Percentiles rank a stretch among this genome's conserved stretches.
Conservation (phyloP, 2,113 vertebrate species). For the Platichthys flesus region DNA sequence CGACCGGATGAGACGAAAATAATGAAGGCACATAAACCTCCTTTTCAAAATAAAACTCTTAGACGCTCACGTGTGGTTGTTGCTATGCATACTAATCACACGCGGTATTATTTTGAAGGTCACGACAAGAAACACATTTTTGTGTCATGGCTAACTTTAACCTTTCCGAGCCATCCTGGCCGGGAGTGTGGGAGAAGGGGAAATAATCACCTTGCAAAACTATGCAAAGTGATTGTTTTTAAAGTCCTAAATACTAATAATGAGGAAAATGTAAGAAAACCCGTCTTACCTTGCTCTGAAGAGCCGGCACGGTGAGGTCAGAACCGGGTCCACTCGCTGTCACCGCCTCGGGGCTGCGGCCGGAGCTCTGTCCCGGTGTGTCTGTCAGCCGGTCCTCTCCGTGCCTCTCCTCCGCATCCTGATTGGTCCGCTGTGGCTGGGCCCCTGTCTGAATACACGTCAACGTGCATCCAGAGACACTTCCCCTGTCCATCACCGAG, state of each 20-base stretch:
- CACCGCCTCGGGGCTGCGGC: slow-evolving; percentile 46
- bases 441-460: slow-evolving; percentile 48
- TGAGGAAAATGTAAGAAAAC: neutral
- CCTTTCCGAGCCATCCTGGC: slow-evolving; percentile 12
- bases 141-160: neutral
- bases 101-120: slow-evolving; percentile 34
- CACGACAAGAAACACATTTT: neutral
- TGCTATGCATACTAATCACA: accelerated
- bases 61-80: too few relatives aligned
- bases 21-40: neutral
- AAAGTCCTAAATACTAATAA: neutral
- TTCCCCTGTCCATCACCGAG: neutral
- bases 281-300: slow-evolving; percentile 55
- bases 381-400: slow-evolving; percentile 46
- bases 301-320: slow-evolving; percentile 15
- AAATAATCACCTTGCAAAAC: slow-evolving; percentile 18
- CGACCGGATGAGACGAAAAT: accelerated
- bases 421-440: slow-evolving; percentile 67
- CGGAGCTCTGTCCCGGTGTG: slow-evolving; percentile 31
- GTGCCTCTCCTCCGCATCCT: slow-evolving; percentile 67
- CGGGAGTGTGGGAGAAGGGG: neutral
- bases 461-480: slow-evolving; percentile 35
- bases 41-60: slow-evolving; percentile 48
- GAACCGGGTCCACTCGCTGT: slow-evolving; percentile 36
- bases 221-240: neutral